Evolutionary conservation across 1,140 invertebrate species (phyloP).

Genomic region (Ceratoteleas bidentatus): DNA sequence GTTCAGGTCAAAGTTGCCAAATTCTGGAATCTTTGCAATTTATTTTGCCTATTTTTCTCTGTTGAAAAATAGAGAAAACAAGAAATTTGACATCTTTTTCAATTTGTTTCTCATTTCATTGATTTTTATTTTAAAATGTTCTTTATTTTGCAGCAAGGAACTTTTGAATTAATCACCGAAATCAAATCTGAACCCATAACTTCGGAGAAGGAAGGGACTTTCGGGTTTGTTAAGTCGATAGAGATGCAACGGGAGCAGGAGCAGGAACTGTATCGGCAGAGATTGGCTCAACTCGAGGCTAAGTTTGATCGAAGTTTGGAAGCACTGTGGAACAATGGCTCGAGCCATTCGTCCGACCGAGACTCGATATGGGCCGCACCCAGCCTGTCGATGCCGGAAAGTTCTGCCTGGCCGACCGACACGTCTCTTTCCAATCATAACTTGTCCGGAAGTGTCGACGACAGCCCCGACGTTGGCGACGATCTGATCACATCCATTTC

Average conservation of each 20-base stretch:
- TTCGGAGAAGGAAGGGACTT: constrained; percentile 72
- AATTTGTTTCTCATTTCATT: too few species aligned
- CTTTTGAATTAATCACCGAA: constrained; percentile 22
- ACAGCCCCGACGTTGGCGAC: constrained; percentile 68
- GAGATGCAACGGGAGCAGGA: constrained; percentile 75
- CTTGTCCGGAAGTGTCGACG: constrained; percentile 48
- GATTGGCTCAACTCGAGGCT: constrained; percentile 84
- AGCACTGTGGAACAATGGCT: constrained; percentile 83
- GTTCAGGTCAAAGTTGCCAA: too few species aligned
- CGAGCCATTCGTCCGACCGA: constrained; percentile 74
- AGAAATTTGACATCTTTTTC: too few species aligned
- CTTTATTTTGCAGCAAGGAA: constrained; percentile 3
- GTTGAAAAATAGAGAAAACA: too few species aligned
- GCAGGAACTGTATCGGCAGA: constrained; percentile 80
- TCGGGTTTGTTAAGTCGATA: constrained; percentile 77
- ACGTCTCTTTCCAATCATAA: constrained; percentile 68
- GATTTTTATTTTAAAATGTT: too few species aligned
- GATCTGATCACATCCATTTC: constrained; percentile 58
- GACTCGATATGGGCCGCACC: constrained; percentile 80
- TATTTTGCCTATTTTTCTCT: too few species aligned
- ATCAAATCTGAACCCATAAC: constrained; percentile 61
- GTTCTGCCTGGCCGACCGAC: constrained; percentile 77
- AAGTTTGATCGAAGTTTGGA: constrained; percentile 86
- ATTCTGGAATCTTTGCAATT: too few species aligned
- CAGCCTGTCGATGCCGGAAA: constrained; percentile 77